Percentiles rank a stretch among this genome's conserved stretches.
phyloP scores from a whole-genome alignment of 2,888 invertebrate species.

The Meteorus cinctellus region DNA sequence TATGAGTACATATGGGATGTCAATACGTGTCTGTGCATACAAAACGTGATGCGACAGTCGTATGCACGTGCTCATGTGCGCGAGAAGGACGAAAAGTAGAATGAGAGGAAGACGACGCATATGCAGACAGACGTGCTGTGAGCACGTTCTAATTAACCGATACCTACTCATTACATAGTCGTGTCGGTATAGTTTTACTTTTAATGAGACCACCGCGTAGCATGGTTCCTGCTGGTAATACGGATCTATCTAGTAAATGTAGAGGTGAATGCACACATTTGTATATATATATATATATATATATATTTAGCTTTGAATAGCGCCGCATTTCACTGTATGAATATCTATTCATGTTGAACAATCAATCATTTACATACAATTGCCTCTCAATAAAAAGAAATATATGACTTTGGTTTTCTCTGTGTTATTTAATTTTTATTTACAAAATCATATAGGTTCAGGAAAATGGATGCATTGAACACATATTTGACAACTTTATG shows the following conservation, averaged over 20 bases:
- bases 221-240: conserved; percentile 25
- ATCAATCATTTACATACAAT: conserved; percentile 19
- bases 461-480: no score
- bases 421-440: neutral
- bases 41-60: conserved; percentile 6
- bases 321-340: conserved; percentile 10
- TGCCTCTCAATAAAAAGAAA: neutral
- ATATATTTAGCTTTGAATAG: neutral
- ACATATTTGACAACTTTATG: no score
- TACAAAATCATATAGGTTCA: no score
- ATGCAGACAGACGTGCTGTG: conserved; percentile 38
- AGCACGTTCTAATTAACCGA: conserved; percentile 69
- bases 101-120: conserved; percentile 8
- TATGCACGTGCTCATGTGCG: neutral
- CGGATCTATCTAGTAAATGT: neutral
- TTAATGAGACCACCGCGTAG: conserved; percentile 69
- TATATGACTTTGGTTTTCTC: neutral
- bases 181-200: conserved; percentile 57
- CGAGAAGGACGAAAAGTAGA: neutral
- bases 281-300: conserved; percentile 2
- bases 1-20: neutral
- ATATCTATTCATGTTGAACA: conserved; percentile 23
- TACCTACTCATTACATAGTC: conserved; percentile 68
- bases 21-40: conserved; percentile 22
- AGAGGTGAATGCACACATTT: conserved; percentile 1